Evolutionary conservation across 2,797 vertebrate genomes (phyloP).

Genomic region (Gobio occitaniae): DNA sequence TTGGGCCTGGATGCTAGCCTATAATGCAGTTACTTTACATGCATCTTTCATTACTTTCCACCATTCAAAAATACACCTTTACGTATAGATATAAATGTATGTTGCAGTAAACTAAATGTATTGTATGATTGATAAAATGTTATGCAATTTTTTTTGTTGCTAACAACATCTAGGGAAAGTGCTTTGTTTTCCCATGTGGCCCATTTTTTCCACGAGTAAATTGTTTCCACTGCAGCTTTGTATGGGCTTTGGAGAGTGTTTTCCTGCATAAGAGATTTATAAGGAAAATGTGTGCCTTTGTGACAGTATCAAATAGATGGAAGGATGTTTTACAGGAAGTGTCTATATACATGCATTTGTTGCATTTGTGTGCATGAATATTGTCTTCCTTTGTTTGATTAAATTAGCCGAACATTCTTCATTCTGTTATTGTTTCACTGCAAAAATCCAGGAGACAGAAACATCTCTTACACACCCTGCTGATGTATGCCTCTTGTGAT

Average conservation of each 20-base stretch:
- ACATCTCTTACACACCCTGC: not conserved
- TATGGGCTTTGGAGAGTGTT: slow-evolving; percentile 11
- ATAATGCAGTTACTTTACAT: not conserved
- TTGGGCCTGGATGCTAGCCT: not conserved
- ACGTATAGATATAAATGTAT: not conserved
- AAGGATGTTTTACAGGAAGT: not conserved
- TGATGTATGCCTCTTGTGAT: not conserved
- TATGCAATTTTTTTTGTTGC: not conserved
- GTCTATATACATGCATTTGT: slow-evolving; percentile 1
- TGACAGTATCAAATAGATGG: slow-evolving; percentile 7
- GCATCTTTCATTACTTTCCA: not conserved
- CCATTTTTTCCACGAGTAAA: not conserved
- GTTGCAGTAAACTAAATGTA: not conserved
- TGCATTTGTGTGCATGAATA: not conserved
- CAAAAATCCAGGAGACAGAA: not conserved
- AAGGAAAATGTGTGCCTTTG: slow-evolving; percentile 15
- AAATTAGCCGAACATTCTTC: not conserved
- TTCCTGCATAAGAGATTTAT: slow-evolving; percentile 41
- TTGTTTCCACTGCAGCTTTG: slow-evolving; percentile 31
- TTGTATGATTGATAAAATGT: not conserved
- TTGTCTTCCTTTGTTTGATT: not conserved
- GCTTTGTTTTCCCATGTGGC: too few relatives aligned
- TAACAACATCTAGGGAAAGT: not conserved
- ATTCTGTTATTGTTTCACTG: not conserved
- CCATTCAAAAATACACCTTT: not conserved